Conservation (phyloP, 2,113 vertebrate species). For the Orcinus orca region DNA sequence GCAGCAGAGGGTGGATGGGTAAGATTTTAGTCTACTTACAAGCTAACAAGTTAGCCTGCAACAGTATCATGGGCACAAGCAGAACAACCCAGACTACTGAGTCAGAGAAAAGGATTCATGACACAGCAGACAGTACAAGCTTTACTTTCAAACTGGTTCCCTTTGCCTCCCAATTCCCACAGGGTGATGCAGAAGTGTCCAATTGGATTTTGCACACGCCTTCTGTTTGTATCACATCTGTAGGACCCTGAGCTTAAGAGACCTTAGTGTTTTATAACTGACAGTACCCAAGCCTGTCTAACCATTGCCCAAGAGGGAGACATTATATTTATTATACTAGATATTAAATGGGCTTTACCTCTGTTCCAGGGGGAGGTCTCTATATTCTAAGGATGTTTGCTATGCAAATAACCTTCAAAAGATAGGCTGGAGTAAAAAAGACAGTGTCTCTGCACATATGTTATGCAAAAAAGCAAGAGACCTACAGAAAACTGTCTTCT, state of each 20-base stretch:
- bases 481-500: not conserved
- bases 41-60: not conserved
- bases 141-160: not conserved
- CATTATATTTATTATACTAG: not conserved
- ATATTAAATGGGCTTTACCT: not conserved
- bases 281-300: not conserved
- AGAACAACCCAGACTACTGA: not conserved
- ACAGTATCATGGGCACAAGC: not conserved
- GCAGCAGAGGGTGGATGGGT: not conserved
- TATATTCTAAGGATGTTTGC: not conserved
- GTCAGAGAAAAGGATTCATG: not conserved
- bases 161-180: not conserved
- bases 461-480: not conserved
- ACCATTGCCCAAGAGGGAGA: not conserved
- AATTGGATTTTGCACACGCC: not conserved
- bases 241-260: not conserved
- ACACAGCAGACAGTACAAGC: not conserved
- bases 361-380: not conserved
- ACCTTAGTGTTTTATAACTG: not conserved
- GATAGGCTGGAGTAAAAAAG: not conserved
- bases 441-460: not conserved
- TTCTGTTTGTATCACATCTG: not conserved
- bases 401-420: constrained; percentile 10
- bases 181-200: not conserved
- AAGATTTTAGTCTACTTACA: not conserved